A percentile compares a stretch with the other conserved stretches of the same genome.
Conservation (phyloP, 1,140 invertebrate genomes). For the Drosophila yakuba region DNA sequence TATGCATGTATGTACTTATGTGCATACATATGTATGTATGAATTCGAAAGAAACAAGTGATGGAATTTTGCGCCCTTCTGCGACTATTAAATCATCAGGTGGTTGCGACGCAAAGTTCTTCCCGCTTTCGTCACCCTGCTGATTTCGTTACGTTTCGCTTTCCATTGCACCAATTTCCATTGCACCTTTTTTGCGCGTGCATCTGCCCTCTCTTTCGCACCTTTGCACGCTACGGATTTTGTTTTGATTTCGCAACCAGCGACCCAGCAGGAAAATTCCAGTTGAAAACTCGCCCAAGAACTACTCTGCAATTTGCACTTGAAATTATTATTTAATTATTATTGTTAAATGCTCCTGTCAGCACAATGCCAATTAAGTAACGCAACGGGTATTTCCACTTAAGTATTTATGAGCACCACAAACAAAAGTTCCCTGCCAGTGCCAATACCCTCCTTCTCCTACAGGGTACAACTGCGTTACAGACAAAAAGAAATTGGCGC, state of each 20-base stretch:
- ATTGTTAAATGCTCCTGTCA: no score
- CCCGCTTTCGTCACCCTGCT: slow-evolving; percentile 10
- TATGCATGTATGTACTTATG: neutral
- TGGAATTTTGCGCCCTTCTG: neutral
- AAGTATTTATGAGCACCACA: neutral
- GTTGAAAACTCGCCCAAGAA: neutral
- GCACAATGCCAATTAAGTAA: no score
- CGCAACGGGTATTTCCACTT: no score
- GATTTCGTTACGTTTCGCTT: slow-evolving; percentile 44
- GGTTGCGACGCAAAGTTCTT: slow-evolving; percentile 29
- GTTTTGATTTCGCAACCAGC: slow-evolving; percentile 55
- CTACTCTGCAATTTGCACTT: neutral
- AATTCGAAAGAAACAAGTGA: neutral
- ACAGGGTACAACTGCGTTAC: slow-evolving; percentile 10
- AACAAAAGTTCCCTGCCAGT: neutral
- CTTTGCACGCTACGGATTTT: slow-evolving; percentile 37
- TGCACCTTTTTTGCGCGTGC: slow-evolving; percentile 47
- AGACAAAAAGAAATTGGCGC: slow-evolving; percentile 33
- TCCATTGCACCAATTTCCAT: slow-evolving; percentile 12
- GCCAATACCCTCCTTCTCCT: neutral
- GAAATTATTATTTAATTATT: no score
- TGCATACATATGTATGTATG: no score
- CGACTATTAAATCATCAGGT: slow-evolving; percentile 19
- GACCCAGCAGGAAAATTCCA: slow-evolving; percentile 9
- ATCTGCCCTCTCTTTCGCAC: slow-evolving; percentile 17